These are phyloP conservation scores for Sylvilagus floridanus DNA, from an alignment of 2,797 vertebrate genomes.

Conservation along the genomic window DNA sequence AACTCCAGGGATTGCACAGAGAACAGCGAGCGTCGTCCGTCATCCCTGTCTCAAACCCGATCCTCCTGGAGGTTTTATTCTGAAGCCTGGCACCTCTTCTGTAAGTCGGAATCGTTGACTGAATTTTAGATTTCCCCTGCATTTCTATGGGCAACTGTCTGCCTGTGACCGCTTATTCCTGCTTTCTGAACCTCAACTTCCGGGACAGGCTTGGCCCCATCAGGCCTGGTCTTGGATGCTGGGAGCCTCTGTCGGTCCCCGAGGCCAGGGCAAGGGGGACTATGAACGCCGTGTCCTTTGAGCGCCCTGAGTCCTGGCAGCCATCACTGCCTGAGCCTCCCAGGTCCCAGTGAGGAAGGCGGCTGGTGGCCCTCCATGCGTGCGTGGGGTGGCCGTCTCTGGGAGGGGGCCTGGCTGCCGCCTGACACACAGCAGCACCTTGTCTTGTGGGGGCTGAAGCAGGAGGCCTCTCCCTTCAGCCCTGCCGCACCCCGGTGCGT, in stretches of 20 bases:
- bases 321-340: fast-evolving
- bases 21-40: background rate
- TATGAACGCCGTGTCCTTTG: background rate
- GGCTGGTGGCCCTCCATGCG: background rate
- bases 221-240: background rate
- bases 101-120: background rate
- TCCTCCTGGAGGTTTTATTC: background rate
- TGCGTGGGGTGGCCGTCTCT: slow-evolving; percentile 13
- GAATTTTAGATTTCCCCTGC: slow-evolving; percentile 4
- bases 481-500: too few relatives aligned
- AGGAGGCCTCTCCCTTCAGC: background rate
- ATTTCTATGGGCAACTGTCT: slow-evolving; percentile 1
- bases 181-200: slow-evolving; percentile 25
- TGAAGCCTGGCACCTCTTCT: background rate
- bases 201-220: background rate
- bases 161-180: slow-evolving; percentile 2
- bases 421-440: slow-evolving; percentile 65
- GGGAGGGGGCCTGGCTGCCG: background rate
- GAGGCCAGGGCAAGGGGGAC: background rate
- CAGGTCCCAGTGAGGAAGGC: background rate
- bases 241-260: background rate
- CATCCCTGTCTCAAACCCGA: background rate
- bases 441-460: background rate
- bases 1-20: background rate
- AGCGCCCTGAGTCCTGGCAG: background rate